Percentiles rank a stretch among this genome's conserved stretches.
phyloP scores from a whole-genome alignment of 2,888 invertebrate species.

The Branchellion lobata region DNA sequence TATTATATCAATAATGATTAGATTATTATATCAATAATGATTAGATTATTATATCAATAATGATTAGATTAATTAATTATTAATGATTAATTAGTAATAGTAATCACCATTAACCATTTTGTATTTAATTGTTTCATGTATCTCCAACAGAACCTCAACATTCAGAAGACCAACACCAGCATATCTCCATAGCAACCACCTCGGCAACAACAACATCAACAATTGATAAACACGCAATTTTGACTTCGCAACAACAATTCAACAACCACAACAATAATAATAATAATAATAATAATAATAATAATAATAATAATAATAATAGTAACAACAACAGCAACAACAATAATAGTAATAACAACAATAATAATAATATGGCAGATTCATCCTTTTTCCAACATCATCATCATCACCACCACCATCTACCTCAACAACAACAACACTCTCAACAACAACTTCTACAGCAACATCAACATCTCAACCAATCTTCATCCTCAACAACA shows the following conservation, averaged over 20 bases:
- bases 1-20: too few species aligned
- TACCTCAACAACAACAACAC: not conserved
- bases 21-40: too few species aligned
- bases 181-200: too few species aligned
- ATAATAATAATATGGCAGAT: not conserved
- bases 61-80: too few species aligned
- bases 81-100: too few species aligned
- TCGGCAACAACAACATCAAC: constrained; percentile 21
- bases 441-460: not conserved
- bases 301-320: not conserved
- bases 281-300: not conserved
- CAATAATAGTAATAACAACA: not conserved
- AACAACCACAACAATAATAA: not conserved
- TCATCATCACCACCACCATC: constrained; percentile 16
- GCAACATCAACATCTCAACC: not conserved
- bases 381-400: not conserved
- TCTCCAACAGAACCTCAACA: too few species aligned
- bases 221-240: not conserved
- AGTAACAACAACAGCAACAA: constrained; percentile 3
- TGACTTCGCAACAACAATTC: too few species aligned
- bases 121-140: too few species aligned
- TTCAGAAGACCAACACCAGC: too few species aligned
- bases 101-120: too few species aligned
- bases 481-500: too few species aligned
- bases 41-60: too few species aligned